Base-by-base conservation (phyloP, 2,113 vertebrate species). In the Hylia prasina region DNA sequence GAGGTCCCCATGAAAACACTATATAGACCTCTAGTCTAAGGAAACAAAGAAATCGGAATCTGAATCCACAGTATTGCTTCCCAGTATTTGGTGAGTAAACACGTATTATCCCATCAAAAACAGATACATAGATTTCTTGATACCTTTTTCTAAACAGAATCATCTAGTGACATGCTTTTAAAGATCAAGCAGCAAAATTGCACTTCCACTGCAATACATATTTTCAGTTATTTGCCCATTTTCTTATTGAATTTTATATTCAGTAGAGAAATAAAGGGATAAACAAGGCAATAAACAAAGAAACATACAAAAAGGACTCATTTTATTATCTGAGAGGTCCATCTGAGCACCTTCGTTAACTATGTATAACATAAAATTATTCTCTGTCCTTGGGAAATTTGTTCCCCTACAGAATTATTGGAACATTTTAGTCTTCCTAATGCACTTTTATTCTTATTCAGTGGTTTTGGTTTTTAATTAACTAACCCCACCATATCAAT, bases 221-320 rank as follows among this genome's bases (percentile, higher is more conserved):
- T 47, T 54, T 64, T 37, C 18, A 2, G 0, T 3, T 51, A 16
- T 56, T 90, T 75, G 3, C 2, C 53, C 61, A 19, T 64, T 83
- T 94, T 58, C 23, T 51, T 68, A 40, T 17, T 16, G 31, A 40
- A 18, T 81, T 84, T 83, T 56, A 14, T 48, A 23, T 31, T 73
- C 10, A 24, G 11, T 30, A 58, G 13, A 83, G 31, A 64, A 56
- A 71, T 19, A 73, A 54, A 81, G 23, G 54, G 14, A 66, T 19
- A 53, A 66, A n/a, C 2, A 65, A 78, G 44, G 7, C 4, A 2
- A 78, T 22, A 60, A 73, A 24, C 2, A 53, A 70, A 69, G 9
- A 42, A 54, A 37, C 1, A 14, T 4, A 31, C 1, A 76, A 71
- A 75, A 58, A 7, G 0, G 3, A 24, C 10, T 18, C 1, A 4